phyloP scores from a whole-genome alignment of 1,140 invertebrate genomes.

The Argopecten irradians region DNA sequence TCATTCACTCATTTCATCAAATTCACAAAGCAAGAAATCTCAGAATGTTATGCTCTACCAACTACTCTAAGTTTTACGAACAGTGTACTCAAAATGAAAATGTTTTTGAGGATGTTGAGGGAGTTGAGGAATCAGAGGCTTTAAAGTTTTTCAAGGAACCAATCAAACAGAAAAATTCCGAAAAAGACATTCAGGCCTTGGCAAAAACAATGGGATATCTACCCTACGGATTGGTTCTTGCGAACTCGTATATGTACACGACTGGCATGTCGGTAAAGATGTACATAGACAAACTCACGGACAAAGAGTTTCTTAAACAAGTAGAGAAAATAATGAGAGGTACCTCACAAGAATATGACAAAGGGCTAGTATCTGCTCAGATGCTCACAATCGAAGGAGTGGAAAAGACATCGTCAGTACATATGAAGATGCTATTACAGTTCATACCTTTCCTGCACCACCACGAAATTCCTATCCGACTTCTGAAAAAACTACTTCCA shows the following conservation, averaged over 20 bases:
- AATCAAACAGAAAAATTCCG: background rate
- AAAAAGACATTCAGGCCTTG: background rate
- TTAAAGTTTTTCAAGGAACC: background rate
- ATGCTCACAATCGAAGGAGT: background rate
- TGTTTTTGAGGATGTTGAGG: background rate
- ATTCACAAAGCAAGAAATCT: background rate
- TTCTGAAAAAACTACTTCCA: background rate
- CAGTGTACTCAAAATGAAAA: background rate
- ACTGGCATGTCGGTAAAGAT: background rate
- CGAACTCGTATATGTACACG: background rate
- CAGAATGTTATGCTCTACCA: background rate
- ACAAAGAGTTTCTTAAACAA: background rate
- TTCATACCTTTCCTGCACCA: background rate
- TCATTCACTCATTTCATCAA: background rate
- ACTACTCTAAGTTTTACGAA: constrained; percentile 15
- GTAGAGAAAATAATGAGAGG: background rate
- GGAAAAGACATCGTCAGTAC: background rate
- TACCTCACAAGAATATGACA: background rate
- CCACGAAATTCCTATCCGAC: background rate
- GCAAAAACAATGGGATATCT: background rate
- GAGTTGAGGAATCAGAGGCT: background rate
- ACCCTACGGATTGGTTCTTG: background rate
- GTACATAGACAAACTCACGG: background rate
- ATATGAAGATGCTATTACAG: background rate
- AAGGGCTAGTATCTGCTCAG: background rate